Base-by-base conservation (phyloP, 2,888 invertebrate species). In the Iselma pallidipennis region DNA sequence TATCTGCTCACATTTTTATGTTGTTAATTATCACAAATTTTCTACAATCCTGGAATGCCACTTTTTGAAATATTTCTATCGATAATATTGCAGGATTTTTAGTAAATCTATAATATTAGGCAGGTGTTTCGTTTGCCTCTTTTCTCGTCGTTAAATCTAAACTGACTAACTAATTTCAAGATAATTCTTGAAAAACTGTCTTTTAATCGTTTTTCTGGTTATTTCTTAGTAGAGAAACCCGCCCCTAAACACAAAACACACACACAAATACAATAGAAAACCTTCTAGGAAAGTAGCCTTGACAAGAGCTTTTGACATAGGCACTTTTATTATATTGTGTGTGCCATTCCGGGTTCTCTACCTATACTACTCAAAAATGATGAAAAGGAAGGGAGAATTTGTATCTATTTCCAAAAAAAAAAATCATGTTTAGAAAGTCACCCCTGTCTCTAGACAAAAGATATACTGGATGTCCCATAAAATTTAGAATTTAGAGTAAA, bases 261-360 rank as follows among this genome's bases (percentile, higher is more conserved):
- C 49, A 48, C 49, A 66, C 61, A 68, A 66, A 48, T 45, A 66
- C 61, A 68, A 66, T 59, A 49, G 61, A 42, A 49, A 57, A 58
- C 61, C 57, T 65, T 66, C 66, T 33, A 26, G 52, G 62, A 64
- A 68, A 37, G 37, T 37, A 37, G 37, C 37, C 37, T 37, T 37
- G 37, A 37, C 37, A 37, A 37, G 37, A 37, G 37, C 16, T 37
- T 37, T 37, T 37, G 37, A 37, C 37, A 37, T 37, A 37, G 37
- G 37, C 37, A 37, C 37, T 37, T 37, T 37, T 37, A 37, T 16
- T 16, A 37, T 16, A n/a, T 33, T n/a, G n/a, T n/a, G n/a, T n/a
- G n/a, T n/a, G n/a, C 37, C 9, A 37, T 37, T 37, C 16, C 7
- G 6, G 16, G 37, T 37, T 37, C 16, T 19, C 16, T 16, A 37